Conservation (phyloP, 2,888 invertebrate genomes). For the Hemaris fuciformis region DNA sequence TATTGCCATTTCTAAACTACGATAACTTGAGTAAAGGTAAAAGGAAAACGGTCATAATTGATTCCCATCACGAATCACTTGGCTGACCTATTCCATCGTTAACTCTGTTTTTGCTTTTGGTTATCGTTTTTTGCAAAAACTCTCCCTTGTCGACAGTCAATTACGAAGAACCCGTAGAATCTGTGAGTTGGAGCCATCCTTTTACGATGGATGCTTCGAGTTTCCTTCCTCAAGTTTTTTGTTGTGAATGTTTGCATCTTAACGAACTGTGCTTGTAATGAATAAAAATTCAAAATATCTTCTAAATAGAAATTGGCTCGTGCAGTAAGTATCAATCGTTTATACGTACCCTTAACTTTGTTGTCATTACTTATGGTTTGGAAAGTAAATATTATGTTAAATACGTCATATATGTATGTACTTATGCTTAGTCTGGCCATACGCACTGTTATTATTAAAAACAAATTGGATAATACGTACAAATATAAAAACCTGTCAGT, state of each 20-base stretch:
- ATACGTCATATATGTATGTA: too few relatives aligned
- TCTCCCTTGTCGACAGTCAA: not conserved
- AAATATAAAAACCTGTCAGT: too few relatives aligned
- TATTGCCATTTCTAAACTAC: slow-evolving; percentile 19
- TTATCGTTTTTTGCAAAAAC: not conserved
- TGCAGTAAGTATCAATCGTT: too few relatives aligned
- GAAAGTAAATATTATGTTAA: too few relatives aligned
- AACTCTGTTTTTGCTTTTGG: not conserved
- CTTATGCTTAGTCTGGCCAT: too few relatives aligned
- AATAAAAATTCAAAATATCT: too few relatives aligned
- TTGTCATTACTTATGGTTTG: too few relatives aligned
- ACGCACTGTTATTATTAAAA: too few relatives aligned
- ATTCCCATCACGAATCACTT: slow-evolving; percentile 29
- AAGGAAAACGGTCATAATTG: slow-evolving; percentile 19
- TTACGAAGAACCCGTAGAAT: not conserved
- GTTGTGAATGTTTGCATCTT: not conserved
- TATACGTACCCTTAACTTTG: too few relatives aligned
- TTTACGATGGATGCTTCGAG: not conserved
- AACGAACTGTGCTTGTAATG: too few relatives aligned
- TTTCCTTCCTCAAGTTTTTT: not conserved
- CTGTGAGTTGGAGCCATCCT: not conserved
- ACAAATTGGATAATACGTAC: too few relatives aligned
- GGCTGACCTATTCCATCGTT: slow-evolving; percentile 22
- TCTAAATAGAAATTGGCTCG: too few relatives aligned
- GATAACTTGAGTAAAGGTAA: slow-evolving; percentile 8